Conservation (phyloP, 2,888 invertebrate species). For the Biston betularia region DNA sequence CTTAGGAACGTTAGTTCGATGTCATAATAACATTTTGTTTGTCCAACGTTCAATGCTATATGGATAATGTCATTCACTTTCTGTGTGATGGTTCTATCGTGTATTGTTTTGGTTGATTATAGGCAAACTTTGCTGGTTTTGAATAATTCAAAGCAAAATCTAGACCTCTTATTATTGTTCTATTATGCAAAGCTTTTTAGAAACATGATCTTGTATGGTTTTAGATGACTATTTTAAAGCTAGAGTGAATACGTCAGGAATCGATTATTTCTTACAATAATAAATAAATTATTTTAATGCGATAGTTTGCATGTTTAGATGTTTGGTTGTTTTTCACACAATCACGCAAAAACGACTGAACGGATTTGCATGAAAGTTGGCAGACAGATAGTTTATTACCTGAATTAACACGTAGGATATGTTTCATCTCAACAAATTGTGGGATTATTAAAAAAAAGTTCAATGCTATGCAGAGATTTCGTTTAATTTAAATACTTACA, state of each 20-base stretch:
- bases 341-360: too few relatives aligned
- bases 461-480: too few relatives aligned
- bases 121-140: constrained; percentile 46
- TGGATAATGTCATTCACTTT: constrained; percentile 31
- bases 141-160: constrained; percentile 57
- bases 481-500: too few relatives aligned
- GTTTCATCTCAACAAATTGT: not conserved
- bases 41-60: too few relatives aligned
- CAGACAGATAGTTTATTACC: too few relatives aligned
- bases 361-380: too few relatives aligned
- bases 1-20: constrained; percentile 4
- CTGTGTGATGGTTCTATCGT: not conserved
- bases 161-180: constrained; percentile 9
- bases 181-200: constrained; percentile 15
- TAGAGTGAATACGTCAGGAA: not conserved
- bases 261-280: not conserved
- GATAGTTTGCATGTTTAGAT: too few relatives aligned
- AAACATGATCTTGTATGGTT: constrained; percentile 11
- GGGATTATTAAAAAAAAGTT: too few relatives aligned
- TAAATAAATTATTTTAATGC: not conserved
- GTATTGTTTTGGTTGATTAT: constrained; percentile 7
- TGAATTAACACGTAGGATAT: too few relatives aligned
- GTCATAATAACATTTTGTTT: not conserved
- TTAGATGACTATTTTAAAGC: constrained; percentile 12
- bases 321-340: too few relatives aligned